Percentiles rank a stretch among this genome's conserved stretches.
Conservation (phyloP, 2,113 vertebrate genomes). For the Takifugu bimaculatus region DNA sequence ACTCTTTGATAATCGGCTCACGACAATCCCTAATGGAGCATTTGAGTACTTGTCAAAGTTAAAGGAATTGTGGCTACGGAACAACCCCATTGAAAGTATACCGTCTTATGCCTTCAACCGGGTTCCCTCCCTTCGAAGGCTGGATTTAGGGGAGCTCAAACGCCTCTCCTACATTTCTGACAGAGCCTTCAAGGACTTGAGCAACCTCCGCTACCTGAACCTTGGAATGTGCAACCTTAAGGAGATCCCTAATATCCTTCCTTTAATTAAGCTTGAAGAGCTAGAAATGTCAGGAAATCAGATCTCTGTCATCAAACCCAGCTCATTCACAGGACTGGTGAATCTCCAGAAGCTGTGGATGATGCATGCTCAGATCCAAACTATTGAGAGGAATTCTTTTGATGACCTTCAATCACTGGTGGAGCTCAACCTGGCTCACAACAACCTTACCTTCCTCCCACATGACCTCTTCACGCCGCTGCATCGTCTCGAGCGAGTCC, state of each 20-base stretch:
- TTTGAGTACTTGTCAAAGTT: constrained; percentile 79
- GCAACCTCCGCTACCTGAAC: constrained; percentile 77
- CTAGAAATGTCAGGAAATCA: constrained; percentile 79
- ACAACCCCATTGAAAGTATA: constrained; percentile 81
- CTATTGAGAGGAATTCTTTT: constrained; percentile 77
- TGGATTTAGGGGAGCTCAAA: constrained; percentile 77
- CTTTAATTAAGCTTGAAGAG: constrained; percentile 73
- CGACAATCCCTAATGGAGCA: constrained; percentile 78
- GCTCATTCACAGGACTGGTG: constrained; percentile 69
- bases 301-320: constrained; percentile 71
- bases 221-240: constrained; percentile 81
- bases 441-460: constrained; percentile 76
- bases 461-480: constrained; percentile 76
- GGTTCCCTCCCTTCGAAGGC: constrained; percentile 73
- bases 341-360: constrained; percentile 97
- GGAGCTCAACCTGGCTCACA: constrained; percentile 78
- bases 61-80: constrained; percentile 77
- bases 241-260: constrained; percentile 77
- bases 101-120: constrained; percentile 79
- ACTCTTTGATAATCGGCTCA: constrained; percentile 80
- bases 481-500: constrained; percentile 74
- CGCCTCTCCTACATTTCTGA: constrained; percentile 77
- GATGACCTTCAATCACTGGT: constrained; percentile 76
- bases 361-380: constrained; percentile 82
- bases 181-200: constrained; percentile 75